Evolutionary conservation across 1,140 invertebrate genomes (phyloP).

Genomic region (Leptopilina clavipes): DNA sequence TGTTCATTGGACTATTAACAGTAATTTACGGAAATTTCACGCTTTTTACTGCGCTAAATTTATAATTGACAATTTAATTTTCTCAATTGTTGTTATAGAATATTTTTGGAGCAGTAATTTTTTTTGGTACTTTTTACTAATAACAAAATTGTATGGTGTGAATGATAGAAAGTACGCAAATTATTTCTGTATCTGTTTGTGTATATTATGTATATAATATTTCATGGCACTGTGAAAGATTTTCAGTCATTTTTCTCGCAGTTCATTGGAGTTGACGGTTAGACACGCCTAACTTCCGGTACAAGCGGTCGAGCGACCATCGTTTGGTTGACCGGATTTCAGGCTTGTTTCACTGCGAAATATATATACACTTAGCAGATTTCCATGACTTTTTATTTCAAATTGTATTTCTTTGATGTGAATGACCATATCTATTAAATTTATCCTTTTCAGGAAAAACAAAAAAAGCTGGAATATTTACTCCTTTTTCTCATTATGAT

Average conservation of each 20-base stretch:
- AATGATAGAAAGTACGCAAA: no score
- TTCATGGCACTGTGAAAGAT: background rate
- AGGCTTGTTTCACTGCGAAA: conserved; percentile 37
- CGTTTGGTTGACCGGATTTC: conserved; percentile 45
- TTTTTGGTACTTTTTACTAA: no score
- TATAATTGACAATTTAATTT: no score
- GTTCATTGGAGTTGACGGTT: conserved; percentile 27
- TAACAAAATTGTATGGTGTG: no score
- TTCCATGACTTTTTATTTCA: background rate
- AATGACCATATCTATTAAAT: conserved; percentile 1
- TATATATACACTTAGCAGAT: conserved; percentile 27
- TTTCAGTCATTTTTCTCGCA: conserved; percentile 29
- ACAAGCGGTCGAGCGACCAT: conserved; percentile 26
- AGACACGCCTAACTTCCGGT: conserved; percentile 47
- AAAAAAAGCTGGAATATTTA: background rate
- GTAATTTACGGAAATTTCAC: no score
- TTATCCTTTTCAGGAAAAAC: background rate
- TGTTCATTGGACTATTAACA: background rate
- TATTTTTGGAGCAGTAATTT: no score
- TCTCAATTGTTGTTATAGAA: no score
- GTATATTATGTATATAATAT: background rate
- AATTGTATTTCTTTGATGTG: background rate
- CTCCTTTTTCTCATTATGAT: background rate
- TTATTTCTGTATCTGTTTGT: no score
- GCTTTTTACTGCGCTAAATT: no score